Percentiles rank a stretch among this genome's conserved stretches.
Evolutionary conservation across 2,797 vertebrate genomes (phyloP).

Genomic region (Dipus sagitta): DNA sequence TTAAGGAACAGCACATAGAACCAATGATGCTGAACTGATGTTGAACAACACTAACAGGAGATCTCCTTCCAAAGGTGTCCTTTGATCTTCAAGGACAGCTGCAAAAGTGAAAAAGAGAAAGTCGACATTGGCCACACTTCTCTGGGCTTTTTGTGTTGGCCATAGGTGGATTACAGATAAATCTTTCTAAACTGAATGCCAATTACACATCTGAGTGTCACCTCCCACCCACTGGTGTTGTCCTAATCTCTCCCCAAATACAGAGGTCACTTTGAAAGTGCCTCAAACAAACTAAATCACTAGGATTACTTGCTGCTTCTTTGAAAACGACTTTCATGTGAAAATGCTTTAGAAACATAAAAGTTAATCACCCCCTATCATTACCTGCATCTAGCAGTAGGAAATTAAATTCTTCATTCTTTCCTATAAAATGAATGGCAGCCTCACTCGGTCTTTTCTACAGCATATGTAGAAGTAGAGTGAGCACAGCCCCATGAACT

Average conservation of each 20-base stretch:
- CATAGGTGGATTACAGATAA: conserved; percentile 58
- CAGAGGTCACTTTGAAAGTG: conserved; percentile 69
- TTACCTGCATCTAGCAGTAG: conserved; percentile 67
- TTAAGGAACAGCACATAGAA: conserved; percentile 50
- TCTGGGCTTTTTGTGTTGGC: conserved; percentile 18
- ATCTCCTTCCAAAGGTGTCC: neutral
- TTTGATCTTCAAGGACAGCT: conserved; percentile 56
- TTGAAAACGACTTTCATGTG: conserved; percentile 78
- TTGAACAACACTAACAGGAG: neutral
- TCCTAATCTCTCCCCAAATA: conserved; percentile 53
- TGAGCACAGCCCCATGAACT: neutral
- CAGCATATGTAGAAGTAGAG: neutral
- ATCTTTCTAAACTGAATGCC: conserved; percentile 44
- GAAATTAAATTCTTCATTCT: conserved; percentile 76
- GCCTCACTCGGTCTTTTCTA: conserved; percentile 48
- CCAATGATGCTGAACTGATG: neutral
- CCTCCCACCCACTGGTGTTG: neutral
- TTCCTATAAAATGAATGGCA: conserved; percentile 67
- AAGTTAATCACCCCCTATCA: conserved; percentile 77
- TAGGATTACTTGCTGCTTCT: conserved; percentile 64
- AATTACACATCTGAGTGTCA: conserved; percentile 29
- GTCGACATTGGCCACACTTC: conserved; percentile 4
- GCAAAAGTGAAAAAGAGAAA: conserved; percentile 4
- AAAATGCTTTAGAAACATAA: conserved; percentile 76
- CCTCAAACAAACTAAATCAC: conserved; percentile 68